phyloP scores from a whole-genome alignment of 1,140 invertebrate genomes.

The Thaumatotibia leucotreta region DNA sequence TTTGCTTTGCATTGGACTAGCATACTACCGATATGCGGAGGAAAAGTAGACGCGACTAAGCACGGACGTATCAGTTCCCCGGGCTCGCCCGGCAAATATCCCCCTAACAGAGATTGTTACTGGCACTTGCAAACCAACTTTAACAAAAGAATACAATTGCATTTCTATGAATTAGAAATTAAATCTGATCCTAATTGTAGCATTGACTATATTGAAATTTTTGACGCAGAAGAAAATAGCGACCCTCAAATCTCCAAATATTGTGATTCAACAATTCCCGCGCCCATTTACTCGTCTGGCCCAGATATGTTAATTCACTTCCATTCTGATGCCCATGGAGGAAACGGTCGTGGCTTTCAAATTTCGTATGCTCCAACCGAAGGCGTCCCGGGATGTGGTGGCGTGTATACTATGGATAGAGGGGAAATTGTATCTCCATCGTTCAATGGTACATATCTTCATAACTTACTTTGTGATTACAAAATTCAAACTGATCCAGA shows the following conservation, averaged over 20 bases:
- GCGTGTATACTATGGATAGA: constrained; percentile 79
- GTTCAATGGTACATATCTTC: constrained; percentile 77
- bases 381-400: constrained; percentile 89
- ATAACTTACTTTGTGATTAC: constrained; percentile 86
- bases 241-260: constrained; percentile 79
- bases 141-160: constrained; percentile 88
- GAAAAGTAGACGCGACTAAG: constrained; percentile 73
- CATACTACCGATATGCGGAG: constrained; percentile 86
- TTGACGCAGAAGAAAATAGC: constrained; percentile 75
- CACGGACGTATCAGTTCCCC: constrained; percentile 87
- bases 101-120: constrained; percentile 85
- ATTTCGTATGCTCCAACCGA: constrained; percentile 83
- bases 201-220: constrained; percentile 87
- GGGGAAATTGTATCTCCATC: constrained; percentile 83
- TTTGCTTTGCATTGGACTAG: constrained; percentile 87
- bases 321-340: constrained; percentile 83
- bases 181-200: constrained; percentile 85
- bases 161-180: constrained; percentile 88
- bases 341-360: constrained; percentile 87
- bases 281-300: constrained; percentile 82
- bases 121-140: constrained; percentile 84
- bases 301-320: constrained; percentile 83
- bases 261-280: constrained; percentile 84
- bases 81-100: constrained; percentile 89
- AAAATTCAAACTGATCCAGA: constrained; percentile 80